Percentiles rank a stretch among this genome's conserved stretches.
These are phyloP conservation scores for Drosophila insularis DNA, from an alignment of 1,140 invertebrate species.

Conservation along the genomic window DNA sequence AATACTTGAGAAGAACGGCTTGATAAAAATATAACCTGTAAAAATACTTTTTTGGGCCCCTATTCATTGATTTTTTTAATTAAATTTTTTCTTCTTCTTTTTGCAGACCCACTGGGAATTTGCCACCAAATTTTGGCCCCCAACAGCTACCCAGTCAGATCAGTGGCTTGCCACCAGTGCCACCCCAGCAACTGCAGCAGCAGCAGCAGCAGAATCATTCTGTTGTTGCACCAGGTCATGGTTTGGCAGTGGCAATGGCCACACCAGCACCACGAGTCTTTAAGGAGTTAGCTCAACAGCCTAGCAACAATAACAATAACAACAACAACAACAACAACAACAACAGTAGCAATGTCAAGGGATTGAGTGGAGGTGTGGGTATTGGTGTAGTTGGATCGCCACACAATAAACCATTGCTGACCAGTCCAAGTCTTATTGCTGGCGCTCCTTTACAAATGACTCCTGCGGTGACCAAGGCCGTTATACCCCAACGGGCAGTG, in stretches of 20 bases:
- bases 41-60: too few species aligned
- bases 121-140: constrained; percentile 57
- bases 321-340: constrained; percentile 5
- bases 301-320: constrained; percentile 23
- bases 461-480: constrained; percentile 38
- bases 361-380: neutral
- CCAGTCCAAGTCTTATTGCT: constrained; percentile 24
- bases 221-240: constrained; percentile 28
- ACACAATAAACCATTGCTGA: constrained; percentile 15
- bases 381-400: constrained; percentile 13
- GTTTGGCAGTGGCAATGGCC: constrained; percentile 72
- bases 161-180: constrained; percentile 52
- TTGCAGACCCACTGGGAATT: constrained; percentile 58
- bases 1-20: too few species aligned
- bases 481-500: constrained; percentile 69
- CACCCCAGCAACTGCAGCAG: constrained; percentile 28
- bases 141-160: constrained; percentile 57
- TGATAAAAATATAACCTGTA: too few species aligned
- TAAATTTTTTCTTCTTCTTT: neutral
- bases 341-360: constrained; percentile 21
- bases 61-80: neutral
- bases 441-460: constrained; percentile 27
- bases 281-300: constrained; percentile 76
- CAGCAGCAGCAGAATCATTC: constrained; percentile 20
- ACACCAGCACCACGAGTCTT: constrained; percentile 75